Evolutionary conservation across 2,888 invertebrate species (phyloP), one percentile per base, ranked within the genome.

Genomic region (Ichneumoninae sp.): DNA sequence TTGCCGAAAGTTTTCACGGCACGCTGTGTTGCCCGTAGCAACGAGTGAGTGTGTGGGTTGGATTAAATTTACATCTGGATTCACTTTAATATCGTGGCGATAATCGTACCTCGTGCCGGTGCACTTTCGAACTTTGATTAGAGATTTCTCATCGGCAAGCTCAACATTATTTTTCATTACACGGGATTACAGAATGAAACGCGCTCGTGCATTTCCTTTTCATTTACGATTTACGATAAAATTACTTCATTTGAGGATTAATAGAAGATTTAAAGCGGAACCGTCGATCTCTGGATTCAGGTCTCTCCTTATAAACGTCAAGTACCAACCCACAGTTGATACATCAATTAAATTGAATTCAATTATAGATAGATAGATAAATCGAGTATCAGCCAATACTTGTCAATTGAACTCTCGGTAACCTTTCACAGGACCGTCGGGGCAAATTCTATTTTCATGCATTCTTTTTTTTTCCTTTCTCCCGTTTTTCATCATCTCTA

Each of bases 401-500:
- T 47, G 44, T 16, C 16, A n/a, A 62, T 33, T n/a, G 62, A 62
- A 71, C 65, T 65, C 47, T 40, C 36, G 65, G 16, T 33, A 33
- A 62, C 16, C 62, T 62, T 62, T 62, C 33, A 30, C 7, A 57
- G 10, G 26, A 54, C 22, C 36, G 77, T 69, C 62, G 33, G 33
- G 30, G 33, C n/a, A 16, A 44, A 69, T 62, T 10, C 30, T 33
- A 77, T 30, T 69, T 33, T 44, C 16, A 8, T 33, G 16, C 8
- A 52, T 26, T 19, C 50, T 47, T 69, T 52, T 60, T 40, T 69
- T 78, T 72, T 40, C 0, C 22, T 72, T 36, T 13, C 10, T 19
- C 13, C n/a, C 8, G 52, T 68, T 69, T 30, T 69, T 78, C 71
- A 66, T 72, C 54, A 70, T 50, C 70, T 50, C 16, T 13, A 52